phyloP scores from a whole-genome alignment of 2,113 vertebrate species.

The Hylia prasina region DNA sequence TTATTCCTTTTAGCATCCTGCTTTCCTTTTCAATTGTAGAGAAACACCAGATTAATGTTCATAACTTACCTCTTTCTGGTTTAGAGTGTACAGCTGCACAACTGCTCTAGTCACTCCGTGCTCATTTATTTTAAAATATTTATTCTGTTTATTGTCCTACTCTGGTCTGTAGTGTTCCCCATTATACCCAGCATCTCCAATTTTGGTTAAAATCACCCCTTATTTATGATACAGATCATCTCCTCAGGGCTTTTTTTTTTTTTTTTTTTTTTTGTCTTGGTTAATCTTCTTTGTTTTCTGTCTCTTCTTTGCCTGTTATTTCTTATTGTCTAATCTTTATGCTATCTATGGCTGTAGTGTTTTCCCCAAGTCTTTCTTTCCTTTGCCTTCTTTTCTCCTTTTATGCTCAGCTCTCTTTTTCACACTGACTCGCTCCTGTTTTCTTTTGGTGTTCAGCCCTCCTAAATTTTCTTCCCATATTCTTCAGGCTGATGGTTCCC shows the following conservation, averaged over 20 bases:
- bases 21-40: not conserved
- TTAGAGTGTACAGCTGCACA: not conserved
- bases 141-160: slow-evolving; percentile 20
- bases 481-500: not conserved
- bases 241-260: not conserved
- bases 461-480: not conserved
- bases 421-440: not conserved
- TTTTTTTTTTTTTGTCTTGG: not conserved
- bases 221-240: slow-evolving; percentile 25
- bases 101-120: not conserved
- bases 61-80: not conserved
- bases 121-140: slow-evolving; percentile 25
- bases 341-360: not conserved
- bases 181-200: slow-evolving; percentile 27
- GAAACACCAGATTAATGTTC: not conserved
- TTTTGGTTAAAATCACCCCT: slow-evolving; percentile 40
- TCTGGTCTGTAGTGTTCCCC: not conserved
- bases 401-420: not conserved
- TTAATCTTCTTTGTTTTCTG: slow-evolving; percentile 17
- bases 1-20: not conserved
- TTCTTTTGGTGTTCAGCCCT: not conserved
- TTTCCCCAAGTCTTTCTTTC: not conserved
- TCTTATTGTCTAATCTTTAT: not conserved
- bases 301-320: not conserved
- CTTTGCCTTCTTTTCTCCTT: not conserved